These are phyloP conservation scores for Ylistrum balloti DNA, from an alignment of 1,140 invertebrate species.

Conservation along the genomic window DNA sequence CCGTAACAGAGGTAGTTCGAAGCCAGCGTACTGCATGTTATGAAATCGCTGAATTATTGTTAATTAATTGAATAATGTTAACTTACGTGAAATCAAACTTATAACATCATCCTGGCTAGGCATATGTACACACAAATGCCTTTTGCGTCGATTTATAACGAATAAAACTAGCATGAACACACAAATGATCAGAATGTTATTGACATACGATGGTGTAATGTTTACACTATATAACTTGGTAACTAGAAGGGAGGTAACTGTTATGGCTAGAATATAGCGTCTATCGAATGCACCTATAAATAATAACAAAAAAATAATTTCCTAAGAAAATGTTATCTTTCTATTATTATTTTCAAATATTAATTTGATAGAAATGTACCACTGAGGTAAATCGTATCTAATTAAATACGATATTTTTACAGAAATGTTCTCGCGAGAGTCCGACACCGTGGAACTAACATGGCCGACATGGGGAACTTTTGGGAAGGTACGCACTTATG, in stretches of 20 bases:
- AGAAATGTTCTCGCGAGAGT: slow-evolving; percentile 59
- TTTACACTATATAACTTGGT: neutral
- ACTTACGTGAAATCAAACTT: too few species aligned
- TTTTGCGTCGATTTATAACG: too few species aligned
- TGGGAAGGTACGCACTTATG: slow-evolving; percentile 72
- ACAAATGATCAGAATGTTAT: neutral
- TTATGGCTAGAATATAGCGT: neutral
- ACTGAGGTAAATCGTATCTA: neutral
- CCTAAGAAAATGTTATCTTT: too few species aligned
- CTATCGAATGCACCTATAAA: slow-evolving; percentile 7
- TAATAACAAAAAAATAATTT: too few species aligned
- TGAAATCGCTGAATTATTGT: too few species aligned
- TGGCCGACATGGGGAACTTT: slow-evolving; percentile 77
- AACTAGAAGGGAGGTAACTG: neutral
- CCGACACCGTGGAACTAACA: slow-evolving; percentile 73
- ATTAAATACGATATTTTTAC: slow-evolving; percentile 22
- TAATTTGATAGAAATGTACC: neutral
- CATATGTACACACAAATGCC: too few species aligned
- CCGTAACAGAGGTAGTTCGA: too few species aligned
- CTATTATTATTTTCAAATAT: neutral
- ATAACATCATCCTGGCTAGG: too few species aligned
- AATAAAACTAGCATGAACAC: too few species aligned
- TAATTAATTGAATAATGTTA: too few species aligned
- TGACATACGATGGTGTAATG: neutral
- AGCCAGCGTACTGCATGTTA: too few species aligned